A percentile compares a stretch with the other conserved stretches of the same genome.
Evolutionary conservation across 2,113 vertebrate genomes (phyloP).

Genomic region (Opisthocomus hoazin): DNA sequence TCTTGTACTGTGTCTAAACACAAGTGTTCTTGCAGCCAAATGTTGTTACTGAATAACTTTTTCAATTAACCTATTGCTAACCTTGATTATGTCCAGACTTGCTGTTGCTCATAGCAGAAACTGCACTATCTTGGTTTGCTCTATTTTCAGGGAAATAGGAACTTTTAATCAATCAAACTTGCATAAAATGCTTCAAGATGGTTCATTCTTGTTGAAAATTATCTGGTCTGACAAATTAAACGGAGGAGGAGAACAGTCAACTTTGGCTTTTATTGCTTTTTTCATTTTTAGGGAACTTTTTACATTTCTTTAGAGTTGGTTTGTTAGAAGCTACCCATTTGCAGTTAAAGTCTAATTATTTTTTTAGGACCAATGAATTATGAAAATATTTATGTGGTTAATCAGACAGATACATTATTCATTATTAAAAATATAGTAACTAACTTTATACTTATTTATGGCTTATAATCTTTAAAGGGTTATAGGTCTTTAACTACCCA

Average conservation of each 20-base stretch:
- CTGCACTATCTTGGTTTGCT: not conserved
- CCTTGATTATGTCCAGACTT: not conserved
- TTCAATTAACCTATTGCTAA: not conserved
- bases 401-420: not conserved
- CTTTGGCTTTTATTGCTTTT: not conserved
- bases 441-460: slow-evolving; percentile 43
- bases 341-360: not conserved
- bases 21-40: not conserved
- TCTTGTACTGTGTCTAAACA: not conserved
- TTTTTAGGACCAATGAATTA: not conserved
- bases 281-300: not conserved
- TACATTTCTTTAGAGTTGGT: not conserved
- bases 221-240: not conserved
- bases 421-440: slow-evolving; percentile 39
- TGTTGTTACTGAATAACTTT: not conserved
- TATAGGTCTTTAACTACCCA: slow-evolving; percentile 39
- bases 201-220: not conserved
- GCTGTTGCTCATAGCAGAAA: not conserved
- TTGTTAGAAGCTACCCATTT: not conserved
- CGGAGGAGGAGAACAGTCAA: not conserved
- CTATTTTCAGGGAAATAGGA: not conserved
- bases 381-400: slow-evolving; percentile 13
- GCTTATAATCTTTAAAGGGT: slow-evolving; percentile 11
- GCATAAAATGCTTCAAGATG: not conserved
- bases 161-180: not conserved